Conservation (phyloP, 2,797 vertebrate genomes). For the Lateolabrax maculatus region DNA sequence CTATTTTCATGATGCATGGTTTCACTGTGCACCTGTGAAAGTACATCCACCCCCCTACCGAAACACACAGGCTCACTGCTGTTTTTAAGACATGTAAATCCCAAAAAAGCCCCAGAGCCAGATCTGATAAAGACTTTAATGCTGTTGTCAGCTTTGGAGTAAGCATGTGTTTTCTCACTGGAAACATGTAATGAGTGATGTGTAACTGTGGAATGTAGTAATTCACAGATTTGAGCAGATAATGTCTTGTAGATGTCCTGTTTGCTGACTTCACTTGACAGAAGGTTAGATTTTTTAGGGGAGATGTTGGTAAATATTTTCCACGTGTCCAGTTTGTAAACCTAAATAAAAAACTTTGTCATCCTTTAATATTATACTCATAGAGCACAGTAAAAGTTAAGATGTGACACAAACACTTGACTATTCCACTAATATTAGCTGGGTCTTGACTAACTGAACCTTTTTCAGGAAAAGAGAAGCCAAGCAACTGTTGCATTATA, state of each 20-base stretch:
- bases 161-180: conserved; percentile 53
- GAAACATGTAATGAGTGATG: conserved; percentile 46
- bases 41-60: conserved; percentile 35
- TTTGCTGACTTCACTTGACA: conserved; percentile 19
- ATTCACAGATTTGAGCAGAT: conserved; percentile 22
- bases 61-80: conserved; percentile 44
- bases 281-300: background rate
- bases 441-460: conserved; percentile 4
- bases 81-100: conserved; percentile 56
- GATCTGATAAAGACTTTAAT: conserved; percentile 51
- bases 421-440: background rate
- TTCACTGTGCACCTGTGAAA: conserved; percentile 75
- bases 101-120: conserved; percentile 44
- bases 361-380: background rate
- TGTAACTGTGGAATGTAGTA: conserved; percentile 42
- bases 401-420: background rate
- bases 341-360: background rate
- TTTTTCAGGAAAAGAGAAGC: conserved; percentile 21
- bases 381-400: background rate
- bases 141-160: conserved; percentile 28
- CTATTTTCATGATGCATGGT: conserved; percentile 68
- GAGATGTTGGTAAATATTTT: background rate
- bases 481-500: conserved; percentile 43
- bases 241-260: conserved; percentile 20
- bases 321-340: background rate